Evolutionary conservation across 1,140 invertebrate genomes (phyloP), one percentile per base, ranked within the genome.

Genomic region (Chrysoperla carnea): DNA sequence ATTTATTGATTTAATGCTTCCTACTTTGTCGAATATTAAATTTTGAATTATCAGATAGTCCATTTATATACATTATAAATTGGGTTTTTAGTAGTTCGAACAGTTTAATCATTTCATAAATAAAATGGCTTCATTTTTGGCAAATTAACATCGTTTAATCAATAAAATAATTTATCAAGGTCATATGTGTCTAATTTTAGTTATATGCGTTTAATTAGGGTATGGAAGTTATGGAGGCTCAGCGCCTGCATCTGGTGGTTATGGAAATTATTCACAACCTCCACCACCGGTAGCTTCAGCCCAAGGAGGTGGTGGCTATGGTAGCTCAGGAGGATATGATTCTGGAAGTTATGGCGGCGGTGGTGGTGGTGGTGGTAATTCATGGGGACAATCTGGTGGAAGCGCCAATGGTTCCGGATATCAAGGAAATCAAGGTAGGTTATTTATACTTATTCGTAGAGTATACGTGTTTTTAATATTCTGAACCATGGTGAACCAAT

Each of bases 181-280:
- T 23, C 15, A 41, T 17, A 2, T 43, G 28, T 12, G 4, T 42
- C 14, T 43, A 37, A 37, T 29, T 37, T 28, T 56, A 56, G 44
- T 53, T 55, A 62, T 11, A 50, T 45, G 45, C 57, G 53, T 29
- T 41, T 23, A 23, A 23, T 23, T 23, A 23, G 17, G 17, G 17
- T 23, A 23, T 23, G 17, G 17, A 3, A 23, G 5, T 23, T 23
- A 23, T 23, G 0, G 55, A 54, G 13, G 52, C 41, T 37, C 60
- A 68, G 39, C 52, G 47, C 29, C 54, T 61, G 40, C 52, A 60
- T 35, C 57, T 59, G 36, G 59, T 62, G 29, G 57, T 66, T 41
- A 60, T 58, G 46, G 66, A 70, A 47, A 62, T 64, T 36, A 65
- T 63, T 39, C 56, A 64, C 41, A 60, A 58, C 42, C 61, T 56